Evolutionary conservation across 2,113 vertebrate species (phyloP).

Genomic region (Martes martes): DNA sequence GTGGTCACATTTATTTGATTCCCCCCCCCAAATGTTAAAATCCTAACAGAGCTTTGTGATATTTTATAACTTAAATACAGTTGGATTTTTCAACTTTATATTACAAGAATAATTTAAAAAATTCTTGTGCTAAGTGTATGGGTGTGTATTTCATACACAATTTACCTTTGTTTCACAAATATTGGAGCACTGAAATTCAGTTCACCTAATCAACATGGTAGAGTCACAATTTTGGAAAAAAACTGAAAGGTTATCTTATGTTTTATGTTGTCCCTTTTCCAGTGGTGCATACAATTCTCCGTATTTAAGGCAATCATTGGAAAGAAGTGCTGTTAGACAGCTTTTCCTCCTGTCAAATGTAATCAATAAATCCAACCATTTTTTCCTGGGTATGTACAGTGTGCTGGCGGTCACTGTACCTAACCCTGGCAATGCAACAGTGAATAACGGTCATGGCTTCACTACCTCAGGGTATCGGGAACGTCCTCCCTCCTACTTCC

Average conservation of each 20-base stretch:
- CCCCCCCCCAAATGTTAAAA: not conserved
- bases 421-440: not conserved
- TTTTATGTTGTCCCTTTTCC: not conserved
- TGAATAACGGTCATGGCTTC: not conserved
- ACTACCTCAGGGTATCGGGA: not conserved
- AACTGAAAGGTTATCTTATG: not conserved
- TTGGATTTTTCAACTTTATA: not conserved
- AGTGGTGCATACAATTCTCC: not conserved
- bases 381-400: not conserved
- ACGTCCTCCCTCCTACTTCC: not conserved
- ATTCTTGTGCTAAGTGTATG: not conserved
- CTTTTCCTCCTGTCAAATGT: not conserved
- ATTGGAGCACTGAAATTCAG: not conserved
- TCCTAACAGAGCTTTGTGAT: not conserved
- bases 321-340: not conserved
- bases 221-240: not conserved
- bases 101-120: conserved; percentile 3
- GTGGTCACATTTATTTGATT: conserved; percentile 1
- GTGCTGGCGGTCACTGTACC: fast-evolving
- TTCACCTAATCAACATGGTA: not conserved
- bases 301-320: not conserved
- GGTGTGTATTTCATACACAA: not conserved
- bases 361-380: not conserved
- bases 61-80: not conserved
- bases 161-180: not conserved